Percentiles rank a stretch among this genome's conserved stretches.
These are phyloP conservation scores for Homalodisca vitripennis DNA, from an alignment of 1,140 invertebrate genomes.

Conservation along the genomic window DNA sequence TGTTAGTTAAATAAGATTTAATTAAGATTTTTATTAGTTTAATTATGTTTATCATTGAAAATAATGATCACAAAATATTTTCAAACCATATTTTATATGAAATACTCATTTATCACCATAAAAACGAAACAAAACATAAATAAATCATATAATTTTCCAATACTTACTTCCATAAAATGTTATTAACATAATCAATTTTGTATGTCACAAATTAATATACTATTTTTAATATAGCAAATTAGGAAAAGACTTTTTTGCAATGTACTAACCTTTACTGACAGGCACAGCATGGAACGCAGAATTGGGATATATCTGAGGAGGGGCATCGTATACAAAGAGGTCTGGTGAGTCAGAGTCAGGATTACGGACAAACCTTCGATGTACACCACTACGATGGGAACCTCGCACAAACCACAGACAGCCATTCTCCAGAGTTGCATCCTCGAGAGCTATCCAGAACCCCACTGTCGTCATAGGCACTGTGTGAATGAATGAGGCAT, in stretches of 20 bases:
- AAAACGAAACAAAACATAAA: too few relatives aligned
- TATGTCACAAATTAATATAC: too few relatives aligned
- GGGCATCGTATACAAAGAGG: slow-evolving; percentile 62
- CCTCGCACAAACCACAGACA: slow-evolving; percentile 91
- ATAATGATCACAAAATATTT: too few relatives aligned
- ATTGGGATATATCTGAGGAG: slow-evolving; percentile 68
- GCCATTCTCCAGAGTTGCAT: slow-evolving; percentile 89
- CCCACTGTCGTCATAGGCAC: slow-evolving; percentile 69
- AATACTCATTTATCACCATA: too few relatives aligned
- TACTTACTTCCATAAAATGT: too few relatives aligned
- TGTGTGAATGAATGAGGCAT: slow-evolving; percentile 82
- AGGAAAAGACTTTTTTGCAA: background rate
- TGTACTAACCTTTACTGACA: slow-evolving; percentile 69
- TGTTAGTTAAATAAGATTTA: too few relatives aligned
- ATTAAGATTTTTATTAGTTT: too few relatives aligned
- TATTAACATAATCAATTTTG: too few relatives aligned
- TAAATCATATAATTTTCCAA: too few relatives aligned
- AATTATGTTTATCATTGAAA: too few relatives aligned
- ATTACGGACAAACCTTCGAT: slow-evolving; percentile 70
- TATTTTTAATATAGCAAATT: too few relatives aligned
- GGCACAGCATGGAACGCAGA: slow-evolving; percentile 75
- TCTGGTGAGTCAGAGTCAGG: slow-evolving; percentile 60
- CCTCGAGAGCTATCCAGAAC: slow-evolving; percentile 94
- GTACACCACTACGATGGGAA: slow-evolving; percentile 82
- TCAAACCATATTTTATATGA: too few relatives aligned